Conservation (phyloP, 2,888 invertebrate genomes). For the Pristionchus entomophagus region DNA sequence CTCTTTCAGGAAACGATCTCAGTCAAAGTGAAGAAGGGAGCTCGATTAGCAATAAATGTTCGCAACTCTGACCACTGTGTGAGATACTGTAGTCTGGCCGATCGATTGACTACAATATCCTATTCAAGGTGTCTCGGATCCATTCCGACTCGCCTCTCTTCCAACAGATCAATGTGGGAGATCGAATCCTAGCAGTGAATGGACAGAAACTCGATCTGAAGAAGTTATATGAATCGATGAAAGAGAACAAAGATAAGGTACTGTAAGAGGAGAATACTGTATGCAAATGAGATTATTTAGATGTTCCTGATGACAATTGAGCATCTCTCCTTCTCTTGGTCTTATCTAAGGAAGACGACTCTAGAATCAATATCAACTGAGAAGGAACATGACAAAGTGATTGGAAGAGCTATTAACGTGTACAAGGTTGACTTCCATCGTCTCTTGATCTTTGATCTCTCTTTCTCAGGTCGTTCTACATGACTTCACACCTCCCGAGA, state of each 20-base stretch:
- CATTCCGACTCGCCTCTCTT: slow-evolving; percentile 20
- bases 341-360: not conserved
- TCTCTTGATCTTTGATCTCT: not conserved
- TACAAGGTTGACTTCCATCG: not conserved
- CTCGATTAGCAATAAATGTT: slow-evolving; percentile 24
- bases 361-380: slow-evolving; percentile 29
- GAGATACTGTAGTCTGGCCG: not conserved
- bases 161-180: not conserved
- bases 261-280: not conserved
- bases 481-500: slow-evolving; percentile 19
- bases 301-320: not conserved
- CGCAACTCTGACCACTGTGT: slow-evolving; percentile 7
- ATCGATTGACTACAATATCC: not conserved
- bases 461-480: slow-evolving; percentile 18
- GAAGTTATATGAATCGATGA: not conserved
- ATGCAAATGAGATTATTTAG: not conserved
- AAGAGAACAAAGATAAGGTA: slow-evolving; percentile 9
- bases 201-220: not conserved
- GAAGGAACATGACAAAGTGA: not conserved
- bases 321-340: slow-evolving; percentile 19
- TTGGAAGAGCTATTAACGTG: slow-evolving; percentile 40
- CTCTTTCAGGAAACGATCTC: not conserved
- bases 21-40: slow-evolving; percentile 27
- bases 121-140: slow-evolving; percentile 35
- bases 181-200: not conserved